Base-by-base conservation (phyloP, 2,113 vertebrate species). In the Lycaon pictus region DNA sequence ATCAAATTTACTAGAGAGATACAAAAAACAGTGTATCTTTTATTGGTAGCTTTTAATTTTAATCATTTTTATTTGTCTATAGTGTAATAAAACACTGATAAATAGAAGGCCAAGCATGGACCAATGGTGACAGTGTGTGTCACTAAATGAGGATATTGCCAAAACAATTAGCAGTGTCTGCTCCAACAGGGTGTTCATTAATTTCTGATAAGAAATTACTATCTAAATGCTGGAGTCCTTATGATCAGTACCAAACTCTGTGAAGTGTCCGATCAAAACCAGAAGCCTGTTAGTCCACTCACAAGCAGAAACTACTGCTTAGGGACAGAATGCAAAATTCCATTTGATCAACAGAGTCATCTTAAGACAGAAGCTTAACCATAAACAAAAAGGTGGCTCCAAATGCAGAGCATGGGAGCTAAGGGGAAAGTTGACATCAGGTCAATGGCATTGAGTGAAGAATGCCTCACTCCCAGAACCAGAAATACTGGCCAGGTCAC, bases 11-110 rank as follows among this genome's bases (percentile, higher is more conserved):
- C 13, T 65, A 69, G 29, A 79, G n/a, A 51, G 11, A 72, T 71
- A 29, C 17, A 72, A 15, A 58, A 86, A 65, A 6, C 29, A 85
- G 13, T 10, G 16, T 65, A n/a, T 74, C 13, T 89, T 85, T 63
- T 77, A 71, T 53, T 67, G 85, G 32, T 43, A 29, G 7, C 56
- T 79, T 88, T 63, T 48, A 48, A 72, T 72, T 86, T 74, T 76
- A 67, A 67, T 83, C 90, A 35, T 32, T 96, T 93, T 65, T 51
- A 87, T 93, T 72, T 88, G 25, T 79, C 58, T 77, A 63, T 35
- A 19, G 15, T 80, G 4, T 96, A 67, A 56, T 60, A 83, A 88
- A 71, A 62, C 11, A 35, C 43, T 43, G 83, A 67, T 71, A 43
- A 32, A 71, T 71, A 43, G 62, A 83, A 29, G 29, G 12, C 8